Evolutionary conservation across 2,888 invertebrate genomes (phyloP), one percentile per base, ranked within the genome.

Genomic region (Drosophila mimetica): DNA sequence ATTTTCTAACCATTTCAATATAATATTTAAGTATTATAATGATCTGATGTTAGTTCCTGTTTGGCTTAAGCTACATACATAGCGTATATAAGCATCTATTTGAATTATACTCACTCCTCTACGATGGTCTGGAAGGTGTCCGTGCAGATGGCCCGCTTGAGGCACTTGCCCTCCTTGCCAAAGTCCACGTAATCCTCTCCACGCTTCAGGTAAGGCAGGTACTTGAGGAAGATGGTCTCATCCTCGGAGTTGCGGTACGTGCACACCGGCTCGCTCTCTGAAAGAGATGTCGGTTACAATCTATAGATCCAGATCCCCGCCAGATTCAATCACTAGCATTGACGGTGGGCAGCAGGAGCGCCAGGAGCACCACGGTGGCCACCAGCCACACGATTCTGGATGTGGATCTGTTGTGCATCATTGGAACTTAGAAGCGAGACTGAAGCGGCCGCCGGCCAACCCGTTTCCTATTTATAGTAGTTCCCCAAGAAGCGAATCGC

Each of bases 51-150:
- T n/a, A n/a, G n/a, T n/a, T n/a, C n/a, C n/a, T n/a, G n/a, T n/a
- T n/a, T n/a, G n/a, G n/a, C n/a, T n/a, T n/a, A n/a, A n/a, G n/a
- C n/a, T n/a, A n/a, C n/a, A n/a, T n/a, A n/a, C n/a, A n/a, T n/a
- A n/a, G n/a, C n/a, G n/a, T n/a, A n/a, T n/a, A n/a, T n/a, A n/a
- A n/a, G n/a, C n/a, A n/a, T n/a, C n/a, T n/a, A n/a, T n/a, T n/a
- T n/a, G n/a, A n/a, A n/a, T n/a, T n/a, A n/a, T n/a, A 79, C 91
- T 90, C 52, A 90, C 90, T 88, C 88, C 59, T 90, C 91, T 28
- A 87, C 77, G 20, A 80, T 67, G 1, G 80, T 81, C 48, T 79
- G 77, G 46, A 89, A 90, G 1, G 85, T 90, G 4, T 84, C 80
- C n/a, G 82, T 75, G 55, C 90, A 90, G 4, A 82, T 83, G 44